phyloP scores from a whole-genome alignment of 2,797 vertebrate species.

The Characodon lateralis region DNA sequence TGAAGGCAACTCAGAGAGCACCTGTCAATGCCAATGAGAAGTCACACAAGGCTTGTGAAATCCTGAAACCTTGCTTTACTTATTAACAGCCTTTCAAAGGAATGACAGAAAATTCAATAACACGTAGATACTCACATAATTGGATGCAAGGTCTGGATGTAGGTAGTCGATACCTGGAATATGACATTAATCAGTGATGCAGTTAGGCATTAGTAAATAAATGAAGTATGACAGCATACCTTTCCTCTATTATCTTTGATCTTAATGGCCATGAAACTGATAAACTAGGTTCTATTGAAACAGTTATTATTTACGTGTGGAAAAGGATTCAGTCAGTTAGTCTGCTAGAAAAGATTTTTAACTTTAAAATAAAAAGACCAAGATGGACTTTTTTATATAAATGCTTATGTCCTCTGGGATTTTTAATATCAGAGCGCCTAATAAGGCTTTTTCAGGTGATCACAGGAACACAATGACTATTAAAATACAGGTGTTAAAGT shows the following conservation, averaged over 20 bases:
- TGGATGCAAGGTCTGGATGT: conserved; percentile 95
- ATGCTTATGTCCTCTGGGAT: background rate
- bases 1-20: conserved; percentile 62
- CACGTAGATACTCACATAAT: conserved; percentile 92
- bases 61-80: conserved; percentile 37
- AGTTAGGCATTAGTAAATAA: conserved; percentile 13
- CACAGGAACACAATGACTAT: background rate
- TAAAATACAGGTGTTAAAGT: background rate
- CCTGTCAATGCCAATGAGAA: conserved; percentile 61
- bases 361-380: background rate
- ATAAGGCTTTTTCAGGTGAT: background rate
- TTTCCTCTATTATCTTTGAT: conserved; percentile 11
- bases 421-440: background rate
- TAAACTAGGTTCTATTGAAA: background rate
- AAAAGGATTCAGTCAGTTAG: background rate
- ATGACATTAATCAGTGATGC: conserved; percentile 50
- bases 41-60: conserved; percentile 32
- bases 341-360: background rate
- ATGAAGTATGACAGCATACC: conserved; percentile 8
- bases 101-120: conserved; percentile 37
- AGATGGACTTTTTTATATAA: background rate
- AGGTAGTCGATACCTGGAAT: conserved; percentile 97
- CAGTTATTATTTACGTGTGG: background rate
- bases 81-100: conserved; percentile 36
- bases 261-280: background rate